Conservation (phyloP, 2,888 invertebrate genomes). For the Coenonympha arcania region DNA sequence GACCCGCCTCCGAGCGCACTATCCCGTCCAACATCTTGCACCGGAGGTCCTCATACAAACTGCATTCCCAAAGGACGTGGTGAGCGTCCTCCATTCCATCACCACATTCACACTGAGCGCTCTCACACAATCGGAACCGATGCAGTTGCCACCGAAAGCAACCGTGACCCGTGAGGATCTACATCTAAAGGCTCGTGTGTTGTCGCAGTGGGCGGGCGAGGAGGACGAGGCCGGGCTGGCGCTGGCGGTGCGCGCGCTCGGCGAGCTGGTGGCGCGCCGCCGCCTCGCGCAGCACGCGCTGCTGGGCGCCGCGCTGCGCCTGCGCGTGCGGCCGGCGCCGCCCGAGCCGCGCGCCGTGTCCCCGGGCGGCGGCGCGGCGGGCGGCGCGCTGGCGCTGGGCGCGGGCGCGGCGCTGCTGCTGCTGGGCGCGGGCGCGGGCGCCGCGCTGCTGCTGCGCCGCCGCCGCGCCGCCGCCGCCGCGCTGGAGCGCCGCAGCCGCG, state of each 20-base stretch:
- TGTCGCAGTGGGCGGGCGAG: constrained; percentile 56
- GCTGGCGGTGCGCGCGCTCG: constrained; percentile 54
- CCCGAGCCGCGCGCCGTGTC: constrained; percentile 46
- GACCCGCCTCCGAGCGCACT: too few relatives aligned
- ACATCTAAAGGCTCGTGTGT: too few relatives aligned
- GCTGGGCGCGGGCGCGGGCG: constrained; percentile 47
- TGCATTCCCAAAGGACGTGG: too few relatives aligned
- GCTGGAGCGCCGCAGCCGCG: constrained; percentile 76
- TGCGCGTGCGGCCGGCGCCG: constrained; percentile 65
- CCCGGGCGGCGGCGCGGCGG: constrained; percentile 43
- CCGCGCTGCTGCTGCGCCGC: constrained; percentile 37
- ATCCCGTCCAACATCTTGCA: too few relatives aligned
- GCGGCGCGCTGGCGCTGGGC: constrained; percentile 38
- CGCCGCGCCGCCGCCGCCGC: constrained; percentile 69
- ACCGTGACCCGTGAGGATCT: too few relatives aligned
- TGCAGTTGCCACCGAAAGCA: too few relatives aligned
- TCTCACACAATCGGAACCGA: too few relatives aligned
- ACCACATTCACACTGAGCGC: too few relatives aligned
- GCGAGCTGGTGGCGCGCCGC: constrained; percentile 56
- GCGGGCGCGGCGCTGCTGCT: constrained; percentile 32
- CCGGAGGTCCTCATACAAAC: too few relatives aligned
- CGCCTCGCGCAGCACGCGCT: constrained; percentile 57
- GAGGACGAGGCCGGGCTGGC: constrained; percentile 51
- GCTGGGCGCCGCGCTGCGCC: constrained; percentile 56
- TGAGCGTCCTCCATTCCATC: too few relatives aligned